Conservation (phyloP, 2,113 vertebrate genomes). For the Rhabdomys dilectus region DNA sequence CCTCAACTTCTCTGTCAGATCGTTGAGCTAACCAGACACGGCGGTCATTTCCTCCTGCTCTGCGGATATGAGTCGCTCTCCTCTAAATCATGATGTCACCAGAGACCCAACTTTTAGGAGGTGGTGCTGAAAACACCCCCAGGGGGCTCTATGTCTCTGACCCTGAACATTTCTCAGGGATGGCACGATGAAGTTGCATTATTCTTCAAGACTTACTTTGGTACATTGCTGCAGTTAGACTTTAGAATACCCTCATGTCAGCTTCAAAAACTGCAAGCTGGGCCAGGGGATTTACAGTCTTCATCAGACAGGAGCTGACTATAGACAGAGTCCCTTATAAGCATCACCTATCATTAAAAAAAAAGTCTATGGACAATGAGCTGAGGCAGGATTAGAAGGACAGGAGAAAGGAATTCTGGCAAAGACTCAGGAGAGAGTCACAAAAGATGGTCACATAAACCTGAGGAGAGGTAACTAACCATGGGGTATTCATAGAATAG, state of each 20-base stretch:
- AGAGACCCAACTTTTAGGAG: background rate
- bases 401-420: too few species aligned
- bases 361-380: too few species aligned
- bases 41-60: background rate
- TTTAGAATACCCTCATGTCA: background rate
- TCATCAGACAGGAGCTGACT: background rate
- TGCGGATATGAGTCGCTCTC: background rate
- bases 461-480: too few species aligned
- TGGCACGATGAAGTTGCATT: background rate
- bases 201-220: background rate
- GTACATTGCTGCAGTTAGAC: background rate
- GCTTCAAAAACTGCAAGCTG: background rate
- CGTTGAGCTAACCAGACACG: background rate
- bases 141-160: background rate
- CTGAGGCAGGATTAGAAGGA: too few species aligned
- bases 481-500: too few species aligned
- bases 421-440: too few species aligned
- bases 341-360: too few species aligned
- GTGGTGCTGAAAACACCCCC: background rate
- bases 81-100: background rate
- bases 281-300: background rate
- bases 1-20: slow-evolving; percentile 54
- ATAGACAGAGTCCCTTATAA: too few species aligned
- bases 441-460: too few species aligned
- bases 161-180: background rate